Evolutionary conservation across 2,797 vertebrate species (phyloP), one percentile per base, ranked within the genome.

Genomic region (Pantherophis alleghaniensis): DNA sequence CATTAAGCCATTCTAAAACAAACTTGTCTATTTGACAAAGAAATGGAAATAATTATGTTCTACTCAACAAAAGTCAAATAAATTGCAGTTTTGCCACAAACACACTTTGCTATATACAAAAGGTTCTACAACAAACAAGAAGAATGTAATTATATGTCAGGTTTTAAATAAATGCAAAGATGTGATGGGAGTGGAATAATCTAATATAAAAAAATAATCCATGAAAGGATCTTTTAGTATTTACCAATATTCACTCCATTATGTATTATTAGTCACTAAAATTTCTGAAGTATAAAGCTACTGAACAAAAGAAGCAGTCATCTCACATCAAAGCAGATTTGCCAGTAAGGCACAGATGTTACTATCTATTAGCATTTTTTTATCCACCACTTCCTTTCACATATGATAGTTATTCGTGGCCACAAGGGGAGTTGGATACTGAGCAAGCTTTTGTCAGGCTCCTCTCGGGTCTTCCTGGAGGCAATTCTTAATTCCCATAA

Each of bases 1-100:
- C 91, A 94, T 47, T 47, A 89, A 86, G 90, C 90, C 87, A 88
- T 92, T 95, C 94, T 94, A 93, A 94, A 94, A 92, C 79, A 93
- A 94, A 86, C 51, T 86, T 28, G 79, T 83, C 79, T 83, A 47
- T 91, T 87, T 86, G 91, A 93, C 56, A 91, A 18, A 51, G 9
- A 55, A 60, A 22, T 56, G 89, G 91, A 91, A 93, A 60, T 79
- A 91, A 89, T 89, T 56, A 47, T 69, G 92, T 93, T 95, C 87
- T 89, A 24, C 22, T 87, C 14, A 0, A 86, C 56, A 69, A 2
- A 4, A 66, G 18, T 61, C 93, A 91, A 95, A 90, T 18, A 66
- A 83, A 32, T 56, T 13, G 59, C 87, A 61, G 2, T 55, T 89
- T 89, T 92, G 56, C 28, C 83, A 47, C 42, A 59, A 86, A 53